Conservation (phyloP, 2,113 vertebrate genomes). For the Fregata magnificens region DNA sequence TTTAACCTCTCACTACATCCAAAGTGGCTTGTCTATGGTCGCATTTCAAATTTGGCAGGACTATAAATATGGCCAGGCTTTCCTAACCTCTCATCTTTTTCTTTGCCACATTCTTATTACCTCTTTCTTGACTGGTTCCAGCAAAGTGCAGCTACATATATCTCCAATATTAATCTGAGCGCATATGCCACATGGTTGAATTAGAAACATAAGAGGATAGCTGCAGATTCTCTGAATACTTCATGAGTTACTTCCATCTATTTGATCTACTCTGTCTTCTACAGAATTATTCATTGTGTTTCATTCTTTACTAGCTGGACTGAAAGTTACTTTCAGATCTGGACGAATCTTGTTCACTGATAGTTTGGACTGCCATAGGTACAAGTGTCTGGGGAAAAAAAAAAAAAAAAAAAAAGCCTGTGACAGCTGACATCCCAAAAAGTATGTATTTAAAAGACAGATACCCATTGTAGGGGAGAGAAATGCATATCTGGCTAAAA, state of each 20-base stretch:
- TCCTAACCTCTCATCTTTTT: neutral
- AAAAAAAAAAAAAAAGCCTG: neutral
- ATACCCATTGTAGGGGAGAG: neutral
- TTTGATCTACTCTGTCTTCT: neutral
- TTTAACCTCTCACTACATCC: neutral
- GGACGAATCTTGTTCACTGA: neutral
- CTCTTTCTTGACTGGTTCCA: neutral
- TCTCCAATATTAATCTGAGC: neutral
- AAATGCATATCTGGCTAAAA: neutral
- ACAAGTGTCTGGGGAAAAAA: neutral
- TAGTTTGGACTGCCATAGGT: neutral
- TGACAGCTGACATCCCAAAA: neutral
- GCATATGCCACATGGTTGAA: neutral
- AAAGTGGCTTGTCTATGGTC: neutral
- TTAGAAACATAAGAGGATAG: neutral
- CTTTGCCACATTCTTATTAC: neutral
- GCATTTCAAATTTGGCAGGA: neutral
- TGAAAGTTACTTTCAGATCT: neutral
- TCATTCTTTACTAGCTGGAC: neutral
- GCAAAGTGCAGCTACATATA: neutral
- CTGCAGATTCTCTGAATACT: neutral
- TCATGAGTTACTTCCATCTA: neutral
- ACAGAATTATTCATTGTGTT: neutral
- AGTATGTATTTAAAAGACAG: neutral
- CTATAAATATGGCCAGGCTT: neutral